Base-by-base conservation (phyloP, 2,113 vertebrate species). In the Eulemur rufifrons region DNA sequence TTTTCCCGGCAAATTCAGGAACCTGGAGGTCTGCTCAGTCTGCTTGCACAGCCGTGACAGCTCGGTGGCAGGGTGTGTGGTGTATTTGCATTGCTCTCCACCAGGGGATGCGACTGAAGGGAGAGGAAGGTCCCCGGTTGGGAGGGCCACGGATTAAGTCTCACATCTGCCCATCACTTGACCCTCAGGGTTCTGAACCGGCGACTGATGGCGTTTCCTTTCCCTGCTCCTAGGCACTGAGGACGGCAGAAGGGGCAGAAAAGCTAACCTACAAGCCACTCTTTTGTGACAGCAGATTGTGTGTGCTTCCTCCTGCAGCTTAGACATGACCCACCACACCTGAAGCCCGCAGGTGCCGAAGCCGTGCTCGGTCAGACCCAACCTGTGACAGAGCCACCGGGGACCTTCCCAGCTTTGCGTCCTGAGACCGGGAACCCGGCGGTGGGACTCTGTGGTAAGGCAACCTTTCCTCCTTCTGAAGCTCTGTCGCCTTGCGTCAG, bases 401-500 rank as follows among this genome's bases (percentile, higher is more conserved):
- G 92, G 88, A 64, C 96, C 77, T 93, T 97, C 5, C 66, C 93
- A 73, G 17, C 98, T 97, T 50, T 45, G 97, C 98, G 98, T 96
- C 80, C 89, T 97, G 88, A 98, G 90, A 63, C 98, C 95, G 87
- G 97, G 98, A 18, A 87, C 91, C 96, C 97, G 77, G 37, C 98
- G 84, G 21, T 96, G 98, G 96, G 98, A 89, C 89, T 92, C 98
- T 91, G 97, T 95, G 97, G 99, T 99, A 98, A 99, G 99, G 98
- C 18, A n/a, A 69, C 63, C 2, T 56, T 56, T 91, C 73, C 95
- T 97, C 85, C 2, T 3, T 77, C 73, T 12, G 37, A 83, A 59
- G 3, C 0, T 32, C 42, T 15, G 15, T 14, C 10, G 14, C 21
- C 29, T 15, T 3, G 29, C 7, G 8, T 6, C 5, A 0, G 37